Base-by-base conservation (phyloP, 2,797 vertebrate genomes). In the Chrysolophus pictus region DNA sequence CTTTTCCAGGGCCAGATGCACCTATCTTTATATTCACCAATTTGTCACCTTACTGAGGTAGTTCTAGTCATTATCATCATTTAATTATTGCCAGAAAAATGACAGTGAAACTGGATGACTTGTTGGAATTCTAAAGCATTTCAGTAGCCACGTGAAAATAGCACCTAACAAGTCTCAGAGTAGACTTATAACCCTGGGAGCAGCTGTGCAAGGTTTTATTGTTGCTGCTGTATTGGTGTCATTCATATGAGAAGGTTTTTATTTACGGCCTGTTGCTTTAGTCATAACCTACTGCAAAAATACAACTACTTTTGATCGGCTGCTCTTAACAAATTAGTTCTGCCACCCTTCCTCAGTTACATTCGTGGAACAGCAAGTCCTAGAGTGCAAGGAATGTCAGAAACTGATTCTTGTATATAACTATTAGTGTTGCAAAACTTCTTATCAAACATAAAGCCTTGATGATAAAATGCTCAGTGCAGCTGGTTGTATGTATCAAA, bases 321-420 rank as follows among this genome's bases (percentile, higher is more conserved):
- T 87, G 1, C 42, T 83, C 33, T 24, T 44, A 33, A 14, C 10
- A 15, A 31, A 24, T 42, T 1, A 5, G 0, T 64, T 56, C 26
- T 46, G 37, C 24, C 35, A 18, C 1, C 0, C 2, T 76, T 70
- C 47, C 69, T 58, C 42, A 16, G 35, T 55, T 75, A 31, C 7
- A 2, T 19, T 76, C 11, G 1, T 15, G n/a, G 47, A 87, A 39
- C 41, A 74, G 62, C 0, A 0, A 53, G 17, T 44, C 17, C 85
- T 69, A 29, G 62, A 72, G 17, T 74, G 39, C 41, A 53, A 49
- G 42, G 19, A 49, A 41, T 31, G 33, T 42, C 44, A 44, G 44
- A 19, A 90, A 37, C 39, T 24, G 28, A 23, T 14, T 78, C 63
- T 17, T 16, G 14, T 0, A 4, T 71, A 23, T 84, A 35, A 46